Evolutionary conservation across 2,113 vertebrate genomes (phyloP).

Genomic region (Clarias magur): DNA sequence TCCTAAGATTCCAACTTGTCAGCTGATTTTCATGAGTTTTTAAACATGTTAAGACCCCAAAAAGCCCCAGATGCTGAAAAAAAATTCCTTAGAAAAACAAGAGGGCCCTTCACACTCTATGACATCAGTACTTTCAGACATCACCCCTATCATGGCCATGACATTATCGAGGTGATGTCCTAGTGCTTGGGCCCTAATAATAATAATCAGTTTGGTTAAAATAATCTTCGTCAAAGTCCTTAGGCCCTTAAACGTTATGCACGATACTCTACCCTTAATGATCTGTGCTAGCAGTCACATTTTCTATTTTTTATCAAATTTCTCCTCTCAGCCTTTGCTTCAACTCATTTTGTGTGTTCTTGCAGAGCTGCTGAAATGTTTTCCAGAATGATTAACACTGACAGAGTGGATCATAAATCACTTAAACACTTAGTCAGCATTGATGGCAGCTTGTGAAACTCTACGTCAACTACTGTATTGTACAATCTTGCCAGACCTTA

Average conservation of each 20-base stretch:
- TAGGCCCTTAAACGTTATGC: not conserved
- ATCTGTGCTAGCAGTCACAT: not conserved
- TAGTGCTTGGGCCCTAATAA: too few species aligned
- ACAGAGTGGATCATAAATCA: not conserved
- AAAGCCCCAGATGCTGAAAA: too few species aligned
- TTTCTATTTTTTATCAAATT: not conserved
- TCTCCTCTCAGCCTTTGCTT: not conserved
- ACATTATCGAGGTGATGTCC: too few species aligned
- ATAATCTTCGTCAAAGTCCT: not conserved
- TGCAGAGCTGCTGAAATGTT: not conserved
- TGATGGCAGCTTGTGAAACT: not conserved
- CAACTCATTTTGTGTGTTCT: not conserved
- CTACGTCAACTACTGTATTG: not conserved
- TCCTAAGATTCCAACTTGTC: too few species aligned
- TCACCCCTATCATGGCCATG: too few species aligned
- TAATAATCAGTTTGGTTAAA: not conserved
- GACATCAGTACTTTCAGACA: too few species aligned
- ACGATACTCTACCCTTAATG: not conserved
- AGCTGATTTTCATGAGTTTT: too few species aligned
- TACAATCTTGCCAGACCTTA: not conserved
- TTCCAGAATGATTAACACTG: not conserved
- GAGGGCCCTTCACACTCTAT: too few species aligned
- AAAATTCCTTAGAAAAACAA: too few species aligned
- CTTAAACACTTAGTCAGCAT: not conserved
- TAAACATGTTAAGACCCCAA: too few species aligned